Percentiles rank a stretch among this genome's conserved stretches.
Conservation (phyloP, 2,888 invertebrate species). For the Aspidiotus destructor region DNA sequence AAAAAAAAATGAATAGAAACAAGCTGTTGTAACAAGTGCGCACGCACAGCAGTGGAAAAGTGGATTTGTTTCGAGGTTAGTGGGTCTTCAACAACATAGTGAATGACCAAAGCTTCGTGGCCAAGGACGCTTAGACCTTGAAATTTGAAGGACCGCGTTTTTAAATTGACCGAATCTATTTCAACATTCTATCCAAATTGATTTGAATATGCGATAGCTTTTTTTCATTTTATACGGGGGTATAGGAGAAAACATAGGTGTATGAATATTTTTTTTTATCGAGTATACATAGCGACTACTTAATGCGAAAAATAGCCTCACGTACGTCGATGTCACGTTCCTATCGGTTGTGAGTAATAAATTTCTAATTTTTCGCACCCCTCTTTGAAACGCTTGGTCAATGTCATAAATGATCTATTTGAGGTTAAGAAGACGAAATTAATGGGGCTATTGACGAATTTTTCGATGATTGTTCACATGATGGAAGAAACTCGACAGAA, state of each 20-base stretch:
- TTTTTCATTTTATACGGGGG: no score
- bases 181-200: not conserved
- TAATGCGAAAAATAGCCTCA: not conserved
- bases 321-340: not conserved
- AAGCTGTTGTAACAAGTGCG: constrained; percentile 10
- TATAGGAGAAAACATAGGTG: no score
- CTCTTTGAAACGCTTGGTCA: no score
- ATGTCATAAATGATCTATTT: no score
- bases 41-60: constrained; percentile 31
- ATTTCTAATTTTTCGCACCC: not conserved
- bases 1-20: no score
- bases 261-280: no score
- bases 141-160: constrained; percentile 19
- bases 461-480: no score
- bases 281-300: no score
- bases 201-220: no score
- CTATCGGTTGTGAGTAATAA: not conserved
- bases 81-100: constrained; percentile 24
- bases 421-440: no score
- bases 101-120: constrained; percentile 23
- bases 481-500: no score
- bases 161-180: not conserved
- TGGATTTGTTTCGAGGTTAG: constrained; percentile 32
- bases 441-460: no score
- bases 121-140: constrained; percentile 29